These are phyloP conservation scores for Capreolus pygargus DNA, from an alignment of 2,113 vertebrate genomes.

Conservation along the genomic window DNA sequence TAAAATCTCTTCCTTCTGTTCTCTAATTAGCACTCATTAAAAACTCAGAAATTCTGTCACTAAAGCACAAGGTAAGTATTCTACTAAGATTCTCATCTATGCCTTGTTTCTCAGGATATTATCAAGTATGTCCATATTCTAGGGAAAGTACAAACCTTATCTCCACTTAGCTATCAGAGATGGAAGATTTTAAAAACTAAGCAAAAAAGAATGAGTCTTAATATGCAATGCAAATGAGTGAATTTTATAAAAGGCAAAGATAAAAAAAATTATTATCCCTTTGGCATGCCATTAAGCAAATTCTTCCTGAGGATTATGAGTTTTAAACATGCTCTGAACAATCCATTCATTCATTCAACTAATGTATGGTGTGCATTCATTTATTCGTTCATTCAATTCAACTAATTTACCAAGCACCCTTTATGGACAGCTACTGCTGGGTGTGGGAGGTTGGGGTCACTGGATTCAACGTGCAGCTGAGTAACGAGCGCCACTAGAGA, in stretches of 20 bases:
- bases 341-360: neutral
- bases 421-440: neutral
- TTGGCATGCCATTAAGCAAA: slow-evolving; percentile 20
- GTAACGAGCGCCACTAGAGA: fast-evolving
- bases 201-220: neutral
- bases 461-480: neutral
- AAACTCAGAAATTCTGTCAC: neutral
- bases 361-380: neutral
- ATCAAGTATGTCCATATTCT: neutral
- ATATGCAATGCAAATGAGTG: slow-evolving; percentile 25
- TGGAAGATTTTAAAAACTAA: neutral
- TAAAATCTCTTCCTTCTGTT: neutral
- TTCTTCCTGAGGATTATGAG: neutral
- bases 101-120: neutral
- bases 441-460: neutral
- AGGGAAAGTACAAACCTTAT: neutral
- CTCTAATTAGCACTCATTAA: slow-evolving; percentile 1
- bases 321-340: neutral
- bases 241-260: slow-evolving; percentile 44
- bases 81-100: neutral
- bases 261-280: slow-evolving; percentile 34
- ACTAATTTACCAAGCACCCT: neutral
- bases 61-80: neutral
- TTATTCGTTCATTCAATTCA: neutral
- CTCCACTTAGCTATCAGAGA: slow-evolving; percentile 4